phyloP scores from a whole-genome alignment of 2,888 invertebrate genomes.

The Cerastis rubricosa region DNA sequence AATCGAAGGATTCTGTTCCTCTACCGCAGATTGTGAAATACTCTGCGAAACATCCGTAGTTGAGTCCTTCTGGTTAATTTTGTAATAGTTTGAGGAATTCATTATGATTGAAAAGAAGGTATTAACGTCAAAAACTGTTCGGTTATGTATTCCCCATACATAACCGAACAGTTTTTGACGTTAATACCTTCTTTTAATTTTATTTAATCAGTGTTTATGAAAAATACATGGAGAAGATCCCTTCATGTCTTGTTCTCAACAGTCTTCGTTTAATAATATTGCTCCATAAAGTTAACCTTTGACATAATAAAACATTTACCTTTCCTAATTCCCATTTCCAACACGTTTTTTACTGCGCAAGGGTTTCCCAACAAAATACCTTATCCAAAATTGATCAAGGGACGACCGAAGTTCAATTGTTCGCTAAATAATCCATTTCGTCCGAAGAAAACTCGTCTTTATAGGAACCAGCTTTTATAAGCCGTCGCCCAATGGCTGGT shows the following conservation, averaged over 20 bases:
- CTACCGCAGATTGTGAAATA: slow-evolving; percentile 57
- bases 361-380: slow-evolving; percentile 56
- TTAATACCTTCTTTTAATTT: neutral
- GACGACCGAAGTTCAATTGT: slow-evolving; percentile 66
- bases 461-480: slow-evolving; percentile 54
- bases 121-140: too few relatives aligned
- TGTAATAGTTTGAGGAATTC: slow-evolving; percentile 3
- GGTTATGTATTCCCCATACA: too few relatives aligned
- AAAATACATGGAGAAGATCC: neutral
- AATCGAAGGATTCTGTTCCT: slow-evolving; percentile 63
- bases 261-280: slow-evolving; percentile 16
- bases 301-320: slow-evolving; percentile 25
- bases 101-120: too few relatives aligned
- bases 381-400: slow-evolving; percentile 72
- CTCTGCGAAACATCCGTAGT: neutral
- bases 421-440: slow-evolving; percentile 71
- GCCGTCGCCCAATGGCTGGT: slow-evolving; percentile 51
- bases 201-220: neutral
- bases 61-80: slow-evolving; percentile 1
- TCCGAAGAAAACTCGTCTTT: slow-evolving; percentile 53
- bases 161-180: too few relatives aligned
- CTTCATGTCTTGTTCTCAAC: neutral
- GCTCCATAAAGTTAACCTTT: slow-evolving; percentile 18
- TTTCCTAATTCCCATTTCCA: slow-evolving; percentile 34
- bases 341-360: slow-evolving; percentile 39